Evolutionary conservation across 2,888 invertebrate genomes (phyloP).

Genomic region (Dichetophora obliterata): DNA sequence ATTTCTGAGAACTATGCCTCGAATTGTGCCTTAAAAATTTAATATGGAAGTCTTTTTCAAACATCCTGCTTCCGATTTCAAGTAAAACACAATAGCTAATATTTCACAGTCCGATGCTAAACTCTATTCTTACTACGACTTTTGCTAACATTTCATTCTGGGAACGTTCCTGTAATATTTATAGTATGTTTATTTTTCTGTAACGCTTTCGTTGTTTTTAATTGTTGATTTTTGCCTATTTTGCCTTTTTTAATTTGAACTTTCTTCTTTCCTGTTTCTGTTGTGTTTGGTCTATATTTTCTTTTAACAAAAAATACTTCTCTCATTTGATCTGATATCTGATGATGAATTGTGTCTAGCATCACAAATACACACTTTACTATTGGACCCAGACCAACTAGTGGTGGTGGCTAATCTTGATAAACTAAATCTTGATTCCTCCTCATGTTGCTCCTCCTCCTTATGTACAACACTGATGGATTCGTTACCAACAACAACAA

Average conservation of each 20-base stretch:
- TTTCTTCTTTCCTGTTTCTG: constrained; percentile 48
- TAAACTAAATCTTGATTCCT: constrained; percentile 71
- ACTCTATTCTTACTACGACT: too few species aligned
- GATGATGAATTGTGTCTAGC: constrained; percentile 69
- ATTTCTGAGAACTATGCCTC: too few species aligned
- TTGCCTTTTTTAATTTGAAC: constrained; percentile 44
- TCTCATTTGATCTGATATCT: constrained; percentile 55
- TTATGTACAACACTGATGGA: constrained; percentile 54
- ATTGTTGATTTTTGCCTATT: not conserved
- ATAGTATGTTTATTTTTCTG: not conserved
- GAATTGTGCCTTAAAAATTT: too few species aligned
- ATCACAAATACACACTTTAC: constrained; percentile 71
- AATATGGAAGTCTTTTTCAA: too few species aligned
- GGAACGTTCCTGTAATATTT: too few species aligned
- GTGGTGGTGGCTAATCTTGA: constrained; percentile 71
- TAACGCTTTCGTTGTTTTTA: not conserved
- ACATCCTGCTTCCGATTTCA: too few species aligned
- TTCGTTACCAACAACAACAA: constrained; percentile 53
- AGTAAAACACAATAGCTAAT: too few species aligned
- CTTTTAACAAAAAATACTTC: constrained; percentile 48
- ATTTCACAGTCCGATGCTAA: too few species aligned
- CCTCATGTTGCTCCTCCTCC: constrained; percentile 65
- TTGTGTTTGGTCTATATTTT: constrained; percentile 57
- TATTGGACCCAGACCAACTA: constrained; percentile 73
- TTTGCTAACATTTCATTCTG: too few species aligned